Evolutionary conservation across 2,888 invertebrate genomes (phyloP), one percentile per base, ranked within the genome.

Genomic region (Epistrophe grossulariae): DNA sequence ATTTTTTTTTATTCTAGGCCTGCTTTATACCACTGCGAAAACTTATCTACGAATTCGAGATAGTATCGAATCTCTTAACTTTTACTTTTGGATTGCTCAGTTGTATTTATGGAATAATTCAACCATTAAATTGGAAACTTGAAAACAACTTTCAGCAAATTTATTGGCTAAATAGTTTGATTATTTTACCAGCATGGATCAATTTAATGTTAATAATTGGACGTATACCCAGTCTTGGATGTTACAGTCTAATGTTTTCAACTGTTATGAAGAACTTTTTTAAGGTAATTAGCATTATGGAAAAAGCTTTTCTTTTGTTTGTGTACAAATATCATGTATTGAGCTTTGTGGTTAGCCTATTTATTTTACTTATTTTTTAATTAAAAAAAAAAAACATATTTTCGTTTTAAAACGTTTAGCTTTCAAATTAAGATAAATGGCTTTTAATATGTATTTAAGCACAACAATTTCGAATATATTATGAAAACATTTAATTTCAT

Each of bases 191-290:
- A 71, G 93, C 93, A 6, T 94, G 94, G 94, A 92, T 93, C 43
- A 93, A 94, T 91, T 91, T 94, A 89, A 94, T 94, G 94, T 90
- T 94, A 62, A 90, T 94, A 88, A 92, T 94, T 88, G 94, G 94
- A 52, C 91, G 94, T 78, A 93, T 94, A 79, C 94, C 94, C 74
- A 92, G 92, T 28, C 93, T 93, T 89, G 94, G 94, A 66, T 93
- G 94, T 89, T 94, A 94, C 89, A 94, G 94, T 31, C 93, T 94
- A 64, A 94, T 94, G 94, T 94, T 94, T 89, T 93, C 93, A 24
- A 93, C 93, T 11, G 94, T 94, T n/a, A 90, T 94, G 79, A 93
- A 93, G 89, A 94, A 94, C 85, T 93, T 94, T 68, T 89, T 94
- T 52, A 94, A 94, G 93, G 94, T 94, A 91, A 88, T 24, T 24